These are phyloP conservation scores for Crambe crambe DNA, from an alignment of 37 sponge, comb jelly and placozoan species.

Conservation along the genomic window DNA sequence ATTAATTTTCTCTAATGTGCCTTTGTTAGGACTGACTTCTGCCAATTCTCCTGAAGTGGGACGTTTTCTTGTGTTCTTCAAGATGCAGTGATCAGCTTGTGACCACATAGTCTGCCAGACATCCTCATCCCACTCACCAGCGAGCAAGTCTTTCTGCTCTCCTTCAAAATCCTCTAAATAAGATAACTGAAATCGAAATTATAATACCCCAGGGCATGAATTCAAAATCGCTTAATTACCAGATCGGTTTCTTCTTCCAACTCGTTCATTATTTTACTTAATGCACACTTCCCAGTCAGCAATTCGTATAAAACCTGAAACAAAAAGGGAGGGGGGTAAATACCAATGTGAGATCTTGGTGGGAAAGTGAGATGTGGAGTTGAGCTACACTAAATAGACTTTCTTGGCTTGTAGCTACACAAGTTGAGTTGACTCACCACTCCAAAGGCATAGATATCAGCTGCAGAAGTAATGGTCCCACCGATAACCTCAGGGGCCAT, in stretches of 20 bases:
- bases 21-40: conserved; percentile 7
- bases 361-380: too few species aligned
- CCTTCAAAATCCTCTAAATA: conserved; percentile 46
- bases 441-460: conserved; percentile 64
- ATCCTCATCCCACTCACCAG: conserved; percentile 38
- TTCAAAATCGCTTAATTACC: too few species aligned
- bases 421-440: conserved; percentile 59
- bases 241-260: conserved; percentile 30
- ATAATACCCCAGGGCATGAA: background rate
- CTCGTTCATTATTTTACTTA: background rate
- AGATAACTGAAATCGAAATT: conserved; percentile 18
- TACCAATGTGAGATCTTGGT: too few species aligned
- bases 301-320: conserved; percentile 45
- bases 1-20: background rate
- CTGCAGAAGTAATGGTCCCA: conserved; percentile 31
- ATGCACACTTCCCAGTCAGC: conserved; percentile 35
- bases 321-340: too few species aligned
- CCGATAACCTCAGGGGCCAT: conserved; percentile 49
- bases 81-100: conserved; percentile 47
- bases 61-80: conserved; percentile 2
- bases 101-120: conserved; percentile 30
- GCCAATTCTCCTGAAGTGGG: conserved; percentile 38
- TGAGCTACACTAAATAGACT: too few species aligned
- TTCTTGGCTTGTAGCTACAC: too few species aligned
- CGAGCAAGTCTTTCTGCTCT: background rate